Base-by-base conservation (phyloP, 2,888 invertebrate genomes). In the Gandaritis pyraliata region DNA sequence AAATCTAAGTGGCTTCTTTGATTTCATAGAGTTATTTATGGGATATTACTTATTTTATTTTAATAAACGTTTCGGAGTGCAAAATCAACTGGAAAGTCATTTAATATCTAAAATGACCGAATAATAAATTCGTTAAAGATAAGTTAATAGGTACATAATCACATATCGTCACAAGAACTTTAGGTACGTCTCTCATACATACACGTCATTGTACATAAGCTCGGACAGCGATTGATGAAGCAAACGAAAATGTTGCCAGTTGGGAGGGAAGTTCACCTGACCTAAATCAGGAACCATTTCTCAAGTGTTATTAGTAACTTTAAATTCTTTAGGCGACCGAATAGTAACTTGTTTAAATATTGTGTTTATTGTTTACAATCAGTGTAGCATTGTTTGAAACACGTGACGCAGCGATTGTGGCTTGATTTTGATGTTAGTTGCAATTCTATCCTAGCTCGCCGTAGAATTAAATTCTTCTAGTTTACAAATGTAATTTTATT, bases 261-360 rank as follows among this genome's bases (percentile, higher is more conserved):
- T 58, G 41, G 41, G 39, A 53, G 58, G n/a, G 58, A 53, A 59
- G 47, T 53, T 51, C 12, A 53, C 15, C 33, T 59, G 58, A 48
- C 58, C 58, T 48, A 47, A 1, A 46, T 52, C 29, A 29, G 30
- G 13, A 23, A 12, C 41, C 29, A 48, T 49, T 39, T 50, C 16
- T 57, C 57, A 33, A 49, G n/a, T 41, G 36, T 36, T n/a, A 49
- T 36, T 54, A 18, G 15, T 23, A 6, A 30, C 10, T 8, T 0
- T 33, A 23, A 16, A 56, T 16, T 23, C 23, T 55, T 43, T 29
- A 41, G 8, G 10, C 33, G 39, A 41, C 43, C 12, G 18, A 11
- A 38, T 43, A 16, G 4, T 43, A 11, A 43, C 16, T 43, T 16
- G 41, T 41, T 16, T 43, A 11, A 43, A 43, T 43, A 16, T 10